These are phyloP conservation scores for Hydra vulgaris DNA, from an alignment of 30 jellyfish, hydroid and myxozoan species.

Conservation along the genomic window DNA sequence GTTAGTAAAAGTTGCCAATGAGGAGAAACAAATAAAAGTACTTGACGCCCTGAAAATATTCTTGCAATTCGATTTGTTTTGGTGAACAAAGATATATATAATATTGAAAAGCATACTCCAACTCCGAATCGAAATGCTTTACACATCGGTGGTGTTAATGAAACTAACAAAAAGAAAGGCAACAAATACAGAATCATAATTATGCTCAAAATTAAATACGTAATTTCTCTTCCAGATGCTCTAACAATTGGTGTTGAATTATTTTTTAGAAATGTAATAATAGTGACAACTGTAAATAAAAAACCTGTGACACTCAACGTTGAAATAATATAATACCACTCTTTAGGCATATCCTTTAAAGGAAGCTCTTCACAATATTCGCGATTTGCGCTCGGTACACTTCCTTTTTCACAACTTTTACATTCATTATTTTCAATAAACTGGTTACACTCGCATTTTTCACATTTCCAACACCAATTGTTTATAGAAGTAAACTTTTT, in stretches of 20 bases:
- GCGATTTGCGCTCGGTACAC: slow-evolving; percentile 22
- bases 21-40: slow-evolving; percentile 63
- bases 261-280: slow-evolving; percentile 31
- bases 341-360: slow-evolving; percentile 36
- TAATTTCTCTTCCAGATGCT: slow-evolving; percentile 76
- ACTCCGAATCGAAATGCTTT: slow-evolving; percentile 68
- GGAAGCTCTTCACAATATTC: slow-evolving; percentile 38
- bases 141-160: slow-evolving; percentile 45
- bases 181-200: slow-evolving; percentile 33
- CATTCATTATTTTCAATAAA: slow-evolving; percentile 25
- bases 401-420: slow-evolving; percentile 30
- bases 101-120: slow-evolving; percentile 52
- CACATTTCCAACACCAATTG: slow-evolving; percentile 74
- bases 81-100: slow-evolving; percentile 61
- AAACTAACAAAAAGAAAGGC: slow-evolving; percentile 54
- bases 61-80: slow-evolving; percentile 88
- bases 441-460: slow-evolving; percentile 36
- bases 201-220: slow-evolving; percentile 52
- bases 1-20: slow-evolving; percentile 72
- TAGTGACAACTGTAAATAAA: slow-evolving; percentile 43
- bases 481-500: background rate
- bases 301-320: slow-evolving; percentile 57
- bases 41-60: slow-evolving; percentile 72
- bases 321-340: slow-evolving; percentile 57
- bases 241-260: slow-evolving; percentile 60